Evolutionary conservation across 2,888 invertebrate species (phyloP).

Genomic region (Hydropsyche betteni): DNA sequence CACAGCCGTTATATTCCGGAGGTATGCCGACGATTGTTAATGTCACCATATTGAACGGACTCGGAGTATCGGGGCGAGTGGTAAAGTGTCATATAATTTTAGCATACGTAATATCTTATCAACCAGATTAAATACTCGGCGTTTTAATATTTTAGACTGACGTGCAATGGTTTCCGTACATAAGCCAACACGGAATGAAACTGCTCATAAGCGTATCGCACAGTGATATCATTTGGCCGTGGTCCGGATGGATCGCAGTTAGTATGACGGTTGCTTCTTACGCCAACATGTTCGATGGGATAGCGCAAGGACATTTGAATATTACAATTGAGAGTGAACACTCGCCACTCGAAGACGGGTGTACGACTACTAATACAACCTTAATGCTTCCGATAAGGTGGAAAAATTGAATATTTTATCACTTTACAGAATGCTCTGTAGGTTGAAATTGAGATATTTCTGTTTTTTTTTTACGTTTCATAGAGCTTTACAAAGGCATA

Average conservation of each 20-base stretch:
- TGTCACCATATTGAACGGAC: conserved; percentile 92
- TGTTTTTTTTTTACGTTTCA: no score
- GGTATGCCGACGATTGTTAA: conserved; percentile 90
- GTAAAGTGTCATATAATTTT: conserved; percentile 56
- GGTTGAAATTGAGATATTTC: no score
- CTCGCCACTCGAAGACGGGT: conserved; percentile 68
- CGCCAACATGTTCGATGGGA: conserved; percentile 65
- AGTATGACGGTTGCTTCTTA: conserved; percentile 65
- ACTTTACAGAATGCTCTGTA: no score
- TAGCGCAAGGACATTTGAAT: conserved; percentile 83
- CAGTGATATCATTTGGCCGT: conserved; percentile 91
- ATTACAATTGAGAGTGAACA: conserved; percentile 85
- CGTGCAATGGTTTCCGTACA: conserved; percentile 89
- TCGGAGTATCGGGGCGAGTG: conserved; percentile 88
- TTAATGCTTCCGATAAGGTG: conserved; percentile 64
- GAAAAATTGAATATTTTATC: conserved; percentile 34
- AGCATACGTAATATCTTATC: neutral
- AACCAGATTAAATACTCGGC: neutral
- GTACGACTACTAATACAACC: conserved; percentile 63
- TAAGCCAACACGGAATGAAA: conserved; percentile 79
- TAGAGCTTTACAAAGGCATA: no score
- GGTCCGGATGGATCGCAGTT: conserved; percentile 95
- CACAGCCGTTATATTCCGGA: conserved; percentile 90
- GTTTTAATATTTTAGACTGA: conserved; percentile 59
- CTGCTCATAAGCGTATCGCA: conserved; percentile 81